These are phyloP conservation scores for Phalacrocorax brasilianus DNA, from an alignment of 2,113 vertebrate genomes.

Conservation along the genomic window DNA sequence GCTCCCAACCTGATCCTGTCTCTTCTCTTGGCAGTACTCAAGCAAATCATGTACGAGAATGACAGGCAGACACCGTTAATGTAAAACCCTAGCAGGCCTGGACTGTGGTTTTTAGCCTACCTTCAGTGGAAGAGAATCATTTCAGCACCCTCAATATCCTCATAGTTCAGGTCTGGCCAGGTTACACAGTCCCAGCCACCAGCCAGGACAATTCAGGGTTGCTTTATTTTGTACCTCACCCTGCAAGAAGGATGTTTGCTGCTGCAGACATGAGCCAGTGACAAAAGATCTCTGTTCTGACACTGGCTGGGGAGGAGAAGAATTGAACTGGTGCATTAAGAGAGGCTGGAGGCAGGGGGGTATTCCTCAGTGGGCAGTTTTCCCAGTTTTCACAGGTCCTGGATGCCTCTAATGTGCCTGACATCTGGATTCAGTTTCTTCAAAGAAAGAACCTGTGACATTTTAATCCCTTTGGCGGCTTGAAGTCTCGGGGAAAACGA, in stretches of 20 bases:
- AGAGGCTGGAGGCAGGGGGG: background rate
- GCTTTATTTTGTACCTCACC: background rate
- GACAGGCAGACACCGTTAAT: background rate
- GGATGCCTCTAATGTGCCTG: background rate
- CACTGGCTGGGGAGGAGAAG: background rate
- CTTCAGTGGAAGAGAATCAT: background rate
- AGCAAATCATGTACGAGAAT: rapidly evolving
- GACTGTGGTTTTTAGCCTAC: background rate
- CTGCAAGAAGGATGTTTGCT: background rate
- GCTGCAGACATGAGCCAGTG: background rate
- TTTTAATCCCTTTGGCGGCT: conserved; percentile 3
- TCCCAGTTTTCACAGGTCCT: conserved; percentile 10
- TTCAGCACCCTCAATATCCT: background rate
- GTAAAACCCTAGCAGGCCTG: background rate
- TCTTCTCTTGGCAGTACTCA: background rate
- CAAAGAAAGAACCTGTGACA: background rate
- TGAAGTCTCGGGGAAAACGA: background rate
- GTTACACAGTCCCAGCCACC: background rate
- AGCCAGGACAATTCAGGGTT: background rate
- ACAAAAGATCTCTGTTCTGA: background rate
- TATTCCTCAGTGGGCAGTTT: background rate
- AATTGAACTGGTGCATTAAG: background rate
- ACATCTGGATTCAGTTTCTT: conserved; percentile 14
- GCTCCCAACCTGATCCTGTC: background rate
- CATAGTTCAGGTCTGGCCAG: background rate